Evolutionary conservation across 1,140 invertebrate genomes (phyloP).

Genomic region (Caenorhabditis briggsae): DNA sequence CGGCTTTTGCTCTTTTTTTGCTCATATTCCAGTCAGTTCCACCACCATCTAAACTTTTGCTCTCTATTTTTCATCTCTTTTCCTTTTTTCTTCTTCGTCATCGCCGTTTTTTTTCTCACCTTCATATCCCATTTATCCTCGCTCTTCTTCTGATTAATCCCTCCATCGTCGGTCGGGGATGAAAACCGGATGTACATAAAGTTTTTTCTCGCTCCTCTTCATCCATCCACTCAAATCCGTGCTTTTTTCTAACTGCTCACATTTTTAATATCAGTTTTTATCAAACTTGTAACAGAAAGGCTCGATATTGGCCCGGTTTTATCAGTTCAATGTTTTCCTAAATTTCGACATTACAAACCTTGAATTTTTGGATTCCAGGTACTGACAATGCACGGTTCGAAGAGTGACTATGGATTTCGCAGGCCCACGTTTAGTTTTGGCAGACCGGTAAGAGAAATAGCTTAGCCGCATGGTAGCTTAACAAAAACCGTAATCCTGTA

Average conservation of each 20-base stretch:
- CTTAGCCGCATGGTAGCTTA: not conserved
- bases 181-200: no score
- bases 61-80: not conserved
- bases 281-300: no score
- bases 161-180: not conserved
- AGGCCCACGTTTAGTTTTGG: constrained; percentile 3
- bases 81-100: not conserved
- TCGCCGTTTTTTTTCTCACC: not conserved
- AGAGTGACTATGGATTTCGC: constrained; percentile 37
- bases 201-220: no score
- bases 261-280: no score
- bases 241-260: not conserved
- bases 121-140: not conserved
- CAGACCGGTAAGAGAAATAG: not conserved
- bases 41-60: not conserved
- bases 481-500: no score
- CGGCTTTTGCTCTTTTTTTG: not conserved
- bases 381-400: constrained; percentile 15
- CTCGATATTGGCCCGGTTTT: no score
- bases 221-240: no score
- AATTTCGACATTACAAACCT: no score
- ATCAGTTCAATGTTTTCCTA: not conserved
- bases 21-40: constrained; percentile 41
- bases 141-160: not conserved
- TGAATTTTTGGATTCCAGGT: no score